Evolutionary conservation across 2,888 invertebrate species (phyloP).

Genomic region (Erebia aethiops): DNA sequence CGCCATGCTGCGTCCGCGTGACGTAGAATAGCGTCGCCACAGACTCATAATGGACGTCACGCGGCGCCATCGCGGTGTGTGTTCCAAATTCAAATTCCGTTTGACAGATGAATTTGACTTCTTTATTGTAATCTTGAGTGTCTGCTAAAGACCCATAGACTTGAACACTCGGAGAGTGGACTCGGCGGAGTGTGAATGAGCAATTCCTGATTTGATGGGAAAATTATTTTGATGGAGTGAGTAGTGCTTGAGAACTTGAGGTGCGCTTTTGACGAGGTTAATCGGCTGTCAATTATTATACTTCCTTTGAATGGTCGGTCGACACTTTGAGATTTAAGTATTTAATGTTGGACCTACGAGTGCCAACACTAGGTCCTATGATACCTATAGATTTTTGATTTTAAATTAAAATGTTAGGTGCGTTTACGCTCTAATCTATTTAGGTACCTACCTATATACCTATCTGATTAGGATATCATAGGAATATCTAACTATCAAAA

Average conservation of each 20-base stretch:
- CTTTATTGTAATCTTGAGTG: slow-evolving; percentile 61
- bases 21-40: slow-evolving; percentile 45
- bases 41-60: slow-evolving; percentile 43
- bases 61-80: slow-evolving; percentile 66
- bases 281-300: slow-evolving; percentile 26
- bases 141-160: slow-evolving; percentile 46
- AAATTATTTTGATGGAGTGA: slow-evolving; percentile 49
- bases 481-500: too few relatives aligned
- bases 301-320: slow-evolving; percentile 12
- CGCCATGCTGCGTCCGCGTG: slow-evolving; percentile 48
- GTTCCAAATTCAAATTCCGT: slow-evolving; percentile 59
- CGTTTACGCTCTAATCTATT: too few relatives aligned
- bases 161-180: slow-evolving; percentile 40
- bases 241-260: slow-evolving; percentile 49
- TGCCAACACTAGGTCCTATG: too few relatives aligned
- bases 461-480: too few relatives aligned
- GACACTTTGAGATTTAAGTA: slow-evolving; percentile 5
- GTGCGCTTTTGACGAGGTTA: slow-evolving; percentile 25
- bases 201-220: slow-evolving; percentile 74
- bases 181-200: slow-evolving; percentile 71
- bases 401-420: too few relatives aligned
- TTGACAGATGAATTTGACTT: slow-evolving; percentile 67
- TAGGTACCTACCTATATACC: too few relatives aligned
- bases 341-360: not conserved
- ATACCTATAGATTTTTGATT: too few relatives aligned